These are phyloP conservation scores for Paramormyrops kingsleyae DNA, from an alignment of 2,113 vertebrate genomes.

Conservation along the genomic window DNA sequence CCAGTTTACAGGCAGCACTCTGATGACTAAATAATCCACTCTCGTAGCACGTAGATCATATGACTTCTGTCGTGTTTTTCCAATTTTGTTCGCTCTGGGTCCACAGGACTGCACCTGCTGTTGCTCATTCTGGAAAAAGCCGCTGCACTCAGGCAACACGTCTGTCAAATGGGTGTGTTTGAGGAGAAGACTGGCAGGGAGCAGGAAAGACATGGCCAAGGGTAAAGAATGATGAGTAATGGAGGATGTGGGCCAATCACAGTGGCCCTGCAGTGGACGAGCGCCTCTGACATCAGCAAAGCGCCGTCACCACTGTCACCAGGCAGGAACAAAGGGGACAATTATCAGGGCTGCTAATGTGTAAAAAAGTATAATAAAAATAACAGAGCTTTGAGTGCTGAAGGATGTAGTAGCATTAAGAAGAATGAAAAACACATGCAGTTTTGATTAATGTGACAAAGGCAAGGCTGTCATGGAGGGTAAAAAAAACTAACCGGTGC, in stretches of 20 bases:
- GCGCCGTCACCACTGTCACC: background rate
- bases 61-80: background rate
- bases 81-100: background rate
- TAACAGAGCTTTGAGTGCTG: background rate
- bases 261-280: background rate
- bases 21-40: background rate
- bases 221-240: background rate
- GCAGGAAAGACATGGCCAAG: background rate
- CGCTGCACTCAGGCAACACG: background rate
- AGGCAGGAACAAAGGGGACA: background rate
- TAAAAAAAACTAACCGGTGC: background rate
- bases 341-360: background rate
- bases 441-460: background rate
- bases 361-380: background rate
- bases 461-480: background rate
- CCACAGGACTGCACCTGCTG: background rate
- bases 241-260: background rate
- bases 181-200: background rate
- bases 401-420: background rate
- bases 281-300: too few species aligned
- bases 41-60: background rate
- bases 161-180: background rate
- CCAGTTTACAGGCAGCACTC: background rate
- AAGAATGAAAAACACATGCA: slow-evolving; percentile 1
- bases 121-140: background rate